Base-by-base conservation (phyloP, 1,140 invertebrate species). In the Drosophila kanapiae region DNA sequence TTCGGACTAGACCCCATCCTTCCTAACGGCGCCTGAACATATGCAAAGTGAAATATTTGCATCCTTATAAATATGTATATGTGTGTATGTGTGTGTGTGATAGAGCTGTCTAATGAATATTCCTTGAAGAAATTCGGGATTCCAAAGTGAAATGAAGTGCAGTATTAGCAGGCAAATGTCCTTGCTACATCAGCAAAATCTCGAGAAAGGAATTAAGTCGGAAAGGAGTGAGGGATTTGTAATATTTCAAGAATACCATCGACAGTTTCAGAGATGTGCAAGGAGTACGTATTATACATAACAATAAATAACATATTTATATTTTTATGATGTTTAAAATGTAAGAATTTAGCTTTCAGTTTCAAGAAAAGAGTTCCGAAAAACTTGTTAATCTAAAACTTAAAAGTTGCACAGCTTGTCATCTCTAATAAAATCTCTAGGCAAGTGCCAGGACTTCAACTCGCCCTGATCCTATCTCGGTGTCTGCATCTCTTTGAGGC, bases 21-120 rank as follows among this genome's bases (percentile, higher is more conserved):
- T 13, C 57, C 31, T 2, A 1, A 8, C 16, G 37, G 18, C 40
- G 27, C 47, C 27, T 74, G 40, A 51, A 92, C 91, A 92, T 92
- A 92, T 92, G 91, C 91, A 90, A 92, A 92, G 91, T 90, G 76
- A 92, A 91, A 92, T 92, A 92, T 92, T 92, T 92, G 87, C 91
- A 92, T 92, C 79, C 91, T 92, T 92, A 92, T 92, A 92, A 92
- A 92, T 92, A 92, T 92, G 80, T 71, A 90, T 1, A 6, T 0
- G 14, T 11, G 48, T 31, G 31, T 48, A 16, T 40, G 16, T 31
- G 14, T n/a, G 23, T 64, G 47, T 57, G 54, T 45, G 60, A 69
- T 61, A 67, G 68, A 64, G 75, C 65, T 77, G 82, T 63, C 80
- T 87, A 87, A 87, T 87, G 84, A 87, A 87, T 87, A 87, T 82